Evolutionary conservation across 2,888 invertebrate genomes (phyloP).

Genomic region (Argyresthia albistria): DNA sequence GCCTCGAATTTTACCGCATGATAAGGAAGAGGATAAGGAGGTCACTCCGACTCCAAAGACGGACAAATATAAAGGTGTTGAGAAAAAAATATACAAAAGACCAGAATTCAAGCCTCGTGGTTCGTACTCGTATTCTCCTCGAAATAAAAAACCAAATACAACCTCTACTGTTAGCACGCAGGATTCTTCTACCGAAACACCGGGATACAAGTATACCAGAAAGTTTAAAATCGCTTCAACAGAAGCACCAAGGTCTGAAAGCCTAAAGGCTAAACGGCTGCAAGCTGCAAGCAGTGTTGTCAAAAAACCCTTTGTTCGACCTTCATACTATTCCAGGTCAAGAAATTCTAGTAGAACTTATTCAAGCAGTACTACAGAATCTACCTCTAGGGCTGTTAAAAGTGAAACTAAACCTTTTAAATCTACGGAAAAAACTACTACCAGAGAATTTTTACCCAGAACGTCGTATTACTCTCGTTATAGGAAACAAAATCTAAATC

Average conservation of each 20-base stretch:
- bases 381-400: slow-evolving; percentile 9
- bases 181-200: slow-evolving; percentile 24
- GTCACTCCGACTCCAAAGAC: not conserved
- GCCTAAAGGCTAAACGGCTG: slow-evolving; percentile 22
- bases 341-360: slow-evolving; percentile 26
- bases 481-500: too few species aligned
- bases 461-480: slow-evolving; percentile 50
- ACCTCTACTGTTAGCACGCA: slow-evolving; percentile 23
- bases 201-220: slow-evolving; percentile 42
- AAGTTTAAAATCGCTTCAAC: slow-evolving; percentile 45
- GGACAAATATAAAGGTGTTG: not conserved
- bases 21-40: slow-evolving; percentile 14
- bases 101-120: slow-evolving; percentile 38
- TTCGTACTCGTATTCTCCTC: slow-evolving; percentile 34
- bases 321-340: slow-evolving; percentile 34
- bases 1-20: slow-evolving; percentile 40
- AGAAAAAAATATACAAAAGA: slow-evolving; percentile 13
- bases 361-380: slow-evolving; percentile 22
- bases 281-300: slow-evolving; percentile 20
- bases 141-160: slow-evolving; percentile 34
- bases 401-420: slow-evolving; percentile 11
- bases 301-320: slow-evolving; percentile 37
- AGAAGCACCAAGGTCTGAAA: slow-evolving; percentile 25
- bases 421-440: not conserved
- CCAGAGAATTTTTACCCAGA: slow-evolving; percentile 25